Evolutionary conservation across 2,888 invertebrate species (phyloP).

Genomic region (Hesperia comma): DNA sequence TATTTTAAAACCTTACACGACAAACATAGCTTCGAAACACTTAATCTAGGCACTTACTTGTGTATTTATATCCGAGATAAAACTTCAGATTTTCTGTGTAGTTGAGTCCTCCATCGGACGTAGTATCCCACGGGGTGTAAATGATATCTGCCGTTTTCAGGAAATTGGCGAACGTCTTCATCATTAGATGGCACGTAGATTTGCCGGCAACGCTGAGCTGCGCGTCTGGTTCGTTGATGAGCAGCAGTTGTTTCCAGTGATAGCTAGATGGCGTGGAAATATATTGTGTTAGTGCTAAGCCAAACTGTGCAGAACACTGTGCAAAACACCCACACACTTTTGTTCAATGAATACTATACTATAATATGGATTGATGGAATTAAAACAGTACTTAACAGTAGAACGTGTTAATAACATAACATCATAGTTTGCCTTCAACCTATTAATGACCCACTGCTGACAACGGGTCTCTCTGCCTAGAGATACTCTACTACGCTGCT

Average conservation of each 20-base stretch:
- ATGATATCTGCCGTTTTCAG: conserved; percentile 74
- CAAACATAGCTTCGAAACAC: not conserved
- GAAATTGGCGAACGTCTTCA: conserved; percentile 87
- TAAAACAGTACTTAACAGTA: too few relatives aligned
- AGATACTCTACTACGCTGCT: too few relatives aligned
- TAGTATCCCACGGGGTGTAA: conserved; percentile 86
- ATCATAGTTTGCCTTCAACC: too few relatives aligned
- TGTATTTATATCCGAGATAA: conserved; percentile 87
- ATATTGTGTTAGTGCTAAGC: conserved; percentile 67
- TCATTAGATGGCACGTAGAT: conserved; percentile 89
- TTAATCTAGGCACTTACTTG: conserved; percentile 84
- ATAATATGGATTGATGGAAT: too few relatives aligned
- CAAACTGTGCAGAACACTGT: conserved; percentile 60
- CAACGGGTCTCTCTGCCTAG: too few relatives aligned
- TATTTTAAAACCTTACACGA: too few relatives aligned
- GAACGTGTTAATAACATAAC: too few relatives aligned
- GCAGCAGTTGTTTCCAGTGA: conserved; percentile 87
- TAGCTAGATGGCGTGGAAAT: conserved; percentile 84
- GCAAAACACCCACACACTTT: conserved; percentile 5
- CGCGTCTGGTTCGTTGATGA: conserved; percentile 89
- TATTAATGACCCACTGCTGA: too few relatives aligned
- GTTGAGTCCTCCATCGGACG: conserved; percentile 79
- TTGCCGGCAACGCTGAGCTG: conserved; percentile 87
- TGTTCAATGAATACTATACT: conserved; percentile 11
- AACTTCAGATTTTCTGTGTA: conserved; percentile 85